phyloP scores from a whole-genome alignment of 2,113 vertebrate species.

The Neotoma lepida region DNA sequence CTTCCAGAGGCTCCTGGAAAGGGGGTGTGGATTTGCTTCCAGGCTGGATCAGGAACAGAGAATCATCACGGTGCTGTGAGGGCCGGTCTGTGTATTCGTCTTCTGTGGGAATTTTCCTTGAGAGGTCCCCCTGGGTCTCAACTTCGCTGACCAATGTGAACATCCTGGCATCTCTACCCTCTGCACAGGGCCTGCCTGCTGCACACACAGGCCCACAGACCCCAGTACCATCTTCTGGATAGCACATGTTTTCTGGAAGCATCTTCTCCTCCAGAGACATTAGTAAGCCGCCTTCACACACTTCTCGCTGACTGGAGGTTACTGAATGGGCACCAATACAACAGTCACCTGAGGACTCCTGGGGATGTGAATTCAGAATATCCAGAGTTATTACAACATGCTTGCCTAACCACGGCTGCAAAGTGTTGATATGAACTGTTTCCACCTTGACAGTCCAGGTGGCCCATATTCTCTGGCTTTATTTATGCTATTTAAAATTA shows the following conservation, averaged over 20 bases:
- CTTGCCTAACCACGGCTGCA: not conserved
- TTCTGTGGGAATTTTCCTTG: constrained; percentile 83
- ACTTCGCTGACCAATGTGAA: constrained; percentile 63
- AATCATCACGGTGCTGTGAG: constrained; percentile 48
- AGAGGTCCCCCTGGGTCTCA: not conserved
- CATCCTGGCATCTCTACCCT: not conserved
- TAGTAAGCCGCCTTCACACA: constrained; percentile 65
- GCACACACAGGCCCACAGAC: not conserved
- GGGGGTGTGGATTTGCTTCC: constrained; percentile 81
- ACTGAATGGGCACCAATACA: constrained; percentile 51
- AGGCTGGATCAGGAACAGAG: constrained; percentile 58
- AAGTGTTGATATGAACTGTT: not conserved
- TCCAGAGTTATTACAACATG: not conserved
- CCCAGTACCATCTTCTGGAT: rapidly evolving
- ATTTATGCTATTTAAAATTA: not conserved
- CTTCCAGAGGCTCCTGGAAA: constrained; percentile 90
- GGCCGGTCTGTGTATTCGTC: constrained; percentile 85
- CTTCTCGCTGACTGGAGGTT: not conserved
- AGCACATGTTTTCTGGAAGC: constrained; percentile 34
- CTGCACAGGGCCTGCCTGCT: not conserved
- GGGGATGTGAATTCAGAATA: constrained; percentile 33
- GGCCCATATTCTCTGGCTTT: not conserved
- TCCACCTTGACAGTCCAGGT: not conserved
- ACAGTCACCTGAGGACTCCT: constrained; percentile 73
- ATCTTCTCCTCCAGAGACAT: constrained; percentile 76